phyloP scores from a whole-genome alignment of 92 coral and sea anemone species.

The Epizoanthus rinbou region DNA sequence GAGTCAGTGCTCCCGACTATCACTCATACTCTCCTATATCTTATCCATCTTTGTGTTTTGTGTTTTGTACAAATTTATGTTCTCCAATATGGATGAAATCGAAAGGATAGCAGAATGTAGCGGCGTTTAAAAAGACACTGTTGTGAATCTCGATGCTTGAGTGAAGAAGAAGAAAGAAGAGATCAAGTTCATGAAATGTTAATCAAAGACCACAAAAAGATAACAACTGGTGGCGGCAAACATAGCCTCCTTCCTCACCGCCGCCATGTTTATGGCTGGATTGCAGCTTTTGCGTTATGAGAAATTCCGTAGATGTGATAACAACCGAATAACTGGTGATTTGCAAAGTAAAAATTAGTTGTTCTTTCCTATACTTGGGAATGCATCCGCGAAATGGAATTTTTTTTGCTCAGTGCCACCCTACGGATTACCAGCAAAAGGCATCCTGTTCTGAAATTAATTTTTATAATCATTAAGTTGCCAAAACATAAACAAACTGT shows the following conservation, averaged over 20 bases:
- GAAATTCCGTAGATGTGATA: no score
- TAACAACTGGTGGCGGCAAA: conserved; percentile 42
- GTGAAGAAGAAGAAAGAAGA: conserved; percentile 44
- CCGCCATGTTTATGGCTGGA: background rate
- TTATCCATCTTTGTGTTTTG: conserved; percentile 1
- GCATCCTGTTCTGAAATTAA: conserved; percentile 45
- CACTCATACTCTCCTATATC: background rate
- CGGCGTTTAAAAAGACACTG: conserved; percentile 42
- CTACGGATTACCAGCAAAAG: conserved; percentile 30
- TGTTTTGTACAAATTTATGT: background rate
- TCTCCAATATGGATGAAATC: background rate
- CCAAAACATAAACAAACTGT: conserved; percentile 32
- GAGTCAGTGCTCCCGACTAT: conserved; percentile 13
- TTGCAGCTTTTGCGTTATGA: background rate
- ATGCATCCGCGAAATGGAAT: background rate
- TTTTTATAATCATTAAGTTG: conserved; percentile 28
- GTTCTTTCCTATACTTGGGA: background rate
- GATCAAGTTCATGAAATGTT: conserved; percentile 43
- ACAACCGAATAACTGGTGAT: background rate
- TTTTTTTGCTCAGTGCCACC: conserved; percentile 22
- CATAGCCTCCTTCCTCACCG: background rate
- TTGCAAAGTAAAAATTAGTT: background rate
- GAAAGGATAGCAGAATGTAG: conserved; percentile 1
- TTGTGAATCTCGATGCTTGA: conserved; percentile 38
- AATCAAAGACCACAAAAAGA: conserved; percentile 40